Base-by-base conservation (phyloP, 2,888 invertebrate genomes). In the Ametastegia equiseti region DNA sequence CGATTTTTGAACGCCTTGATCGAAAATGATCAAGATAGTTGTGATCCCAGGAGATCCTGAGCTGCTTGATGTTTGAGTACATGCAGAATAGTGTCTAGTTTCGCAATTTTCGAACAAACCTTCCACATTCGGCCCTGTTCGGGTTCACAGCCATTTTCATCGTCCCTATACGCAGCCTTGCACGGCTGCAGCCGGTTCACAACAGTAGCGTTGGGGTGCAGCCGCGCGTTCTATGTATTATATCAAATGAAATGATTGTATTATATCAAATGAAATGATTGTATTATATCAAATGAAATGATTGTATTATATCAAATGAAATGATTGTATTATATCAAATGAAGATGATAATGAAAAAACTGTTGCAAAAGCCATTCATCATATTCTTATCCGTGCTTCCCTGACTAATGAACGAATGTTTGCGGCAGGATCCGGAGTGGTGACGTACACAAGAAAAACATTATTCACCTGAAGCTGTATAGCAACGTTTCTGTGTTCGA, bases 41-140 rank as follows among this genome's bases (percentile, higher is more conserved):
- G 69, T 69, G 69, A 27, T 39, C 69, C 69, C 69, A 69, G 36
- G 69, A 69, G 69, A 45, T 69, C 69, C 45, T 45, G 69, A n/a
- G 42, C 42, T 11, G 69, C 42, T 69, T 39, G 45, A 69, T 30
- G 69, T 69, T 69, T 69, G 69, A 69, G 69, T 39, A 69, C 11
- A 69, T 69, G 69, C 69, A 69, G 69, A 69, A 69, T 9, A 45
- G 69, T 69, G 69, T 69, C 42, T 69, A 69, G 69, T 69, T 69
- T 45, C 23, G 1, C n/a, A 39, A 69, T 69, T 69, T 69, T 39
- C 42, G 19, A 45, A 39, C 15, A 65, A 65, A 65, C 13, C 6
- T 65, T 65, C 36, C 63, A 30, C 36, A 36, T 57, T 57, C 57
- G 23, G 19, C 11, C 57, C 19, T 27, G 1, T 6, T 57, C 6